Base-by-base conservation (phyloP, 2,797 vertebrate species). In the Pangasius krempfi region DNA sequence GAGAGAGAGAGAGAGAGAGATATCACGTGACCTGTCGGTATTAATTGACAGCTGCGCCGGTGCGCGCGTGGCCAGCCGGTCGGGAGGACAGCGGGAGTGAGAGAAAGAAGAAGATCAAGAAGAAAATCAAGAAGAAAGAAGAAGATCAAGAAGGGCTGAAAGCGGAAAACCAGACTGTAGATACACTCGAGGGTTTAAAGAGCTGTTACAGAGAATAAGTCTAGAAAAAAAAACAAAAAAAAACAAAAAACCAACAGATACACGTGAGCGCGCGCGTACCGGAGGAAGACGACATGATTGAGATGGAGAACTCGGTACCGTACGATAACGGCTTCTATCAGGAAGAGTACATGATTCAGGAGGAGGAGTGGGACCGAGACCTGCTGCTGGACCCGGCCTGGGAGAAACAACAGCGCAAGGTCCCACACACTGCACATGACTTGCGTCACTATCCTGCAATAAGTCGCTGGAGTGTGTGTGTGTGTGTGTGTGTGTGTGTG, bases 331-430 rank as follows among this genome's bases (percentile, higher is more conserved):
- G 96, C 91, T 98, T 98, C 93, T 97, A 95, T 73, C 96, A 98
- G 90, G 95, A 98, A 0, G 96, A 96, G 85, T 99, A 99, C 94
- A 99, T 99, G 98, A 91, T 95, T 47, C 98, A 99, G 95, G 98
- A 99, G 93, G 98, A 99, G 0, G 98, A 99, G 83, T 99, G 98
- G 98, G 98, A 99, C 97, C 95, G 98, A 94, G 98, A 99, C 94
- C 96, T 99, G 94, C 95, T 99, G 25, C 96, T 99, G 93, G 98
- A 99, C 94, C 98, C 98, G 0, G 98, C 98, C 89, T 99, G 98
- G 98, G 98, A 99, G 92, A 99, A 99, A 92, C 98, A 99, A 93
- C 98, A 99, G 93, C 97, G 98, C 93, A 99, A 99, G 96, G 98
- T 99, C 92, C 52, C 75, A 30, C 75, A 52, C 75, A 78, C 75